Conservation (phyloP, 2,888 invertebrate species). For the Glaucopsyche alexis region DNA sequence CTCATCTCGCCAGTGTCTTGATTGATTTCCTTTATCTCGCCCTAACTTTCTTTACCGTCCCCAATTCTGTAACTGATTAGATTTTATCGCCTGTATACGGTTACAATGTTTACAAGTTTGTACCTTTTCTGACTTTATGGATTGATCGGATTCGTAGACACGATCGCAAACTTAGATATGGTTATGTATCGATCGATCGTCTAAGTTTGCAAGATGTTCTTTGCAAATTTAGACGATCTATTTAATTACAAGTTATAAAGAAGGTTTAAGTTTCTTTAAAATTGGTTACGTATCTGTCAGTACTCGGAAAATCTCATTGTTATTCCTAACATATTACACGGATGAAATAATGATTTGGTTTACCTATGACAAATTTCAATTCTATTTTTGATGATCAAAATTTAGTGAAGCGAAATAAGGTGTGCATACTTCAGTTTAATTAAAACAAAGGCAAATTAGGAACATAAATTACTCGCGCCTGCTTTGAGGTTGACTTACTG, state of each 20-base stretch:
- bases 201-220: too few species aligned
- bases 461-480: constrained; percentile 10
- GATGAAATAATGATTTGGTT: too few species aligned
- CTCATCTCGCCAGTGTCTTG: constrained; percentile 19
- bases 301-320: too few species aligned
- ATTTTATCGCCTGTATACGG: constrained; percentile 11
- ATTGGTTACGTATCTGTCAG: too few species aligned
- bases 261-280: too few species aligned
- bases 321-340: too few species aligned
- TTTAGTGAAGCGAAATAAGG: not conserved
- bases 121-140: constrained; percentile 15
- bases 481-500: constrained; percentile 5
- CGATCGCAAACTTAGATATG: not conserved
- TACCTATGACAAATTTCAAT: not conserved
- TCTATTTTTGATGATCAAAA: not conserved
- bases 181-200: too few species aligned
- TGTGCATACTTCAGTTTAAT: constrained; percentile 9
- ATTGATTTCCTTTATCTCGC: constrained; percentile 26
- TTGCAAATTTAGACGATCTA: too few species aligned
- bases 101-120: constrained; percentile 17
- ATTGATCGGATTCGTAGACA: not conserved
- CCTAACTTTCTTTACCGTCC: constrained; percentile 27
- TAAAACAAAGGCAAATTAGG: constrained; percentile 23
- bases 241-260: too few species aligned
- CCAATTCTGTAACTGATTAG: constrained; percentile 26